Evolutionary conservation across 2,113 vertebrate genomes (phyloP), one percentile per base, ranked within the genome.

Genomic region (Strix uralensis): DNA sequence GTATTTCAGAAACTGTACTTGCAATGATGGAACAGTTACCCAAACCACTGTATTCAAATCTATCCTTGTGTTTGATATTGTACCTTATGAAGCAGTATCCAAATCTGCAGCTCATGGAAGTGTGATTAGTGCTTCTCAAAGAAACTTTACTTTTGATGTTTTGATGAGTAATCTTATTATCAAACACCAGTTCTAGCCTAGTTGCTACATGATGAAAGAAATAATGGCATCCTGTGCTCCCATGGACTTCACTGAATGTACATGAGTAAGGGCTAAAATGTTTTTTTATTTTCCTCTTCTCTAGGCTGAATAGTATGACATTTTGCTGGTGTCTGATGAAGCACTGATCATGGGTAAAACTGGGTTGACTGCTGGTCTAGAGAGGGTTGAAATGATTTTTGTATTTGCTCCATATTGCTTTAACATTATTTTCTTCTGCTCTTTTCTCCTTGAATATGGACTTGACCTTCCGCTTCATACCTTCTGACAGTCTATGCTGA

Each of bases 31-130:
- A 88, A 15, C 49, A 30, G 2, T 83, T 91, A 59, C 27, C 34
- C 49, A 65, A 88, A 59, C 7, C 18, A 11, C 23, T 62, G 14
- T 44, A 21, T 69, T 81, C 11, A 47, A 29, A 47, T 94, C 9
- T 72, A 7, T 61, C 40, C 18, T 15, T 67, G 9, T 74, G 20
- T 83, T 90, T 85, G 42, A 6, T 79, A 29, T 3, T 1, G 0
- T 40, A 8, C 0, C 0, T 71, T 79, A 55, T 14, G 15, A 86
- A 71, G 26, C 23, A 0, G 0, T 51, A 47, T 51, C 30, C 29
- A 61, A 59, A 59, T 71, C 18, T 74, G 32, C 36, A 62, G 2
- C 15, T 13, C 7, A 3, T 42, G 29, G 4, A 72, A 77, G 7
- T 22, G 15, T 90, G 20, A 21, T 40, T 8, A 6, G 38, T 71